phyloP scores from a whole-genome alignment of 2,888 invertebrate species.

The Poecilus cupreus region DNA sequence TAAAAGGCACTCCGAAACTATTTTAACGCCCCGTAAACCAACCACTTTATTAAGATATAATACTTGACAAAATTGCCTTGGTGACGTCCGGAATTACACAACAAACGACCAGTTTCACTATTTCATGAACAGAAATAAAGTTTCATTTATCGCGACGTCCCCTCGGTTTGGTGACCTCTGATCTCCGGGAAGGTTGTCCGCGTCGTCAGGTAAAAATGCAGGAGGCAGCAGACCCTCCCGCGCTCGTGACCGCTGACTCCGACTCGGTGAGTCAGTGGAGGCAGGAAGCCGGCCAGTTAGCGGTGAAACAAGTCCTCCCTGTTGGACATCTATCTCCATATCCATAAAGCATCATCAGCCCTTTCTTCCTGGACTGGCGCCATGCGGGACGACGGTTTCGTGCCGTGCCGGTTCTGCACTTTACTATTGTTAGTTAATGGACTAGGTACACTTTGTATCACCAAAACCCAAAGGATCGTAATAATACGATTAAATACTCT shows the following conservation, averaged over 20 bases:
- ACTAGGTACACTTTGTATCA: too few relatives aligned
- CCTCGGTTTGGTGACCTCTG: neutral
- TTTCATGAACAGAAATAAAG: slow-evolving; percentile 31
- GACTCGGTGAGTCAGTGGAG: neutral
- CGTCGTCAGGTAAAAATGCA: neutral
- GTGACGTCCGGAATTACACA: neutral
- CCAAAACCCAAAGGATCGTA: too few relatives aligned
- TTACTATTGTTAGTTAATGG: too few relatives aligned
- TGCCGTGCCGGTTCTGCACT: too few relatives aligned
- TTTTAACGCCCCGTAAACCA: neutral
- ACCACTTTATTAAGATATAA: neutral
- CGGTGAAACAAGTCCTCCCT: neutral
- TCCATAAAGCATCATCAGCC: neutral
- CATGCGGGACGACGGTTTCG: neutral
- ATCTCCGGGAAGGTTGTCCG: neutral
- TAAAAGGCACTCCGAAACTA: neutral
- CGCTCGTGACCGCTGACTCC: neutral
- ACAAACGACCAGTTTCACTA: slow-evolving; percentile 20
- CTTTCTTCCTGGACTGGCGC: neutral
- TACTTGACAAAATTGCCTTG: neutral
- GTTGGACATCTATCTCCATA: neutral
- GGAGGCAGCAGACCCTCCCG: neutral
- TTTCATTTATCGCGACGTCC: neutral
- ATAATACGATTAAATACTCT: too few relatives aligned
- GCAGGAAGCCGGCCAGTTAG: neutral